Evolutionary conservation across 2,113 vertebrate genomes (phyloP).

Genomic region (Spermophilus dauricus): DNA sequence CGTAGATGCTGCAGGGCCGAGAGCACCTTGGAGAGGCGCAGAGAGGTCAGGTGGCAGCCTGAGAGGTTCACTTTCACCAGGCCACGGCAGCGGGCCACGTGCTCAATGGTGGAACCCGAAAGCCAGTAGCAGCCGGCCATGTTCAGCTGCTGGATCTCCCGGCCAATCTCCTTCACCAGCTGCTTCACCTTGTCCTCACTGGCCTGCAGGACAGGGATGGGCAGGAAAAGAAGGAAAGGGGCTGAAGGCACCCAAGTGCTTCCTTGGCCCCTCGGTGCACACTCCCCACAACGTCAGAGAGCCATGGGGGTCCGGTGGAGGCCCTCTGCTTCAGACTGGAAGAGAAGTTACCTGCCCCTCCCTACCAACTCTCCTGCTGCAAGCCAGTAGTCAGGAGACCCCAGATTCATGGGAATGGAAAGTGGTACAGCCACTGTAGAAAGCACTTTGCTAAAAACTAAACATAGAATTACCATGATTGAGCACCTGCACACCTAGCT

Average conservation of each 20-base stretch:
- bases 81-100: slow-evolving; percentile 91
- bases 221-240: background rate
- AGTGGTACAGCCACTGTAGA: background rate
- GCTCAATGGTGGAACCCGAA: slow-evolving; percentile 91
- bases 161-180: slow-evolving; percentile 90
- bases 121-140: slow-evolving; percentile 98
- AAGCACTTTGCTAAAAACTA: background rate
- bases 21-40: slow-evolving; percentile 95
- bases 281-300: fast-evolving
- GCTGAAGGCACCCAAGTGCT: background rate
- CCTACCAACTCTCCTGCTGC: background rate
- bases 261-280: fast-evolving
- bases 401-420: fast-evolving
- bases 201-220: slow-evolving; percentile 86
- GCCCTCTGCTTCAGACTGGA: fast-evolving
- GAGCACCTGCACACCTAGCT: background rate
- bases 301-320: too few relatives aligned
- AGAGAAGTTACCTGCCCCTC: fast-evolving
- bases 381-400: background rate
- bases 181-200: slow-evolving; percentile 91
- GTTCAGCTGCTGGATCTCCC: slow-evolving; percentile 94
- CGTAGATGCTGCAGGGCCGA: slow-evolving; percentile 91
- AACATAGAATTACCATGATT: too few relatives aligned
- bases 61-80: slow-evolving; percentile 95
- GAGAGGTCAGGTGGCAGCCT: slow-evolving; percentile 94